phyloP scores from a whole-genome alignment of 2,888 invertebrate genomes.

The Helleia helle region DNA sequence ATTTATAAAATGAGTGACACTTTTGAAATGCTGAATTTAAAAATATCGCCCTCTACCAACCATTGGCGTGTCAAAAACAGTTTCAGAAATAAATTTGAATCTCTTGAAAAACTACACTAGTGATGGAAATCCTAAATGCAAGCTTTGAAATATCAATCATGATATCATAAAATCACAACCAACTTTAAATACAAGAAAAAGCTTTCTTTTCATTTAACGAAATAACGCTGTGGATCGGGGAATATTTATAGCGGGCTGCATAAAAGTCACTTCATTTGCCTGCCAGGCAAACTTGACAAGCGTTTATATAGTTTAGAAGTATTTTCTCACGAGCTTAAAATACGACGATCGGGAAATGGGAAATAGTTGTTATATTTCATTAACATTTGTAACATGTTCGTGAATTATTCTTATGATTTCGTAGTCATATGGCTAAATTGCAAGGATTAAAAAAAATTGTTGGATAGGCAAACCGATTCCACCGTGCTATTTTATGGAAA shows the following conservation, averaged over 20 bases:
- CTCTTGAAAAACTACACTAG: background rate
- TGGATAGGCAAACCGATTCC: no score
- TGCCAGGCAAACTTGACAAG: background rate
- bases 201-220: background rate
- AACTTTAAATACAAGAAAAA: constrained; percentile 1
- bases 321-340: background rate
- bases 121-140: background rate
- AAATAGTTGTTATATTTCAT: no score
- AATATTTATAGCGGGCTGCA: background rate
- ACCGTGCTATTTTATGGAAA: no score
- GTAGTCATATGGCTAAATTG: no score
- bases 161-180: background rate
- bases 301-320: constrained; percentile 1
- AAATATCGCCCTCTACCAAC: background rate
- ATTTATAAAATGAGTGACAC: background rate
- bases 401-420: no score
- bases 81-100: background rate
- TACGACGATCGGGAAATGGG: no score
- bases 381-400: no score
- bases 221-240: background rate
- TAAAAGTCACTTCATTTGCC: background rate
- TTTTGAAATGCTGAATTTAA: background rate
- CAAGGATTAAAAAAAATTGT: no score
- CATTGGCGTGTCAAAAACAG: background rate
- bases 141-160: background rate